Evolutionary conservation across 2,888 invertebrate genomes (phyloP).

Genomic region (Dynastes tityus): DNA sequence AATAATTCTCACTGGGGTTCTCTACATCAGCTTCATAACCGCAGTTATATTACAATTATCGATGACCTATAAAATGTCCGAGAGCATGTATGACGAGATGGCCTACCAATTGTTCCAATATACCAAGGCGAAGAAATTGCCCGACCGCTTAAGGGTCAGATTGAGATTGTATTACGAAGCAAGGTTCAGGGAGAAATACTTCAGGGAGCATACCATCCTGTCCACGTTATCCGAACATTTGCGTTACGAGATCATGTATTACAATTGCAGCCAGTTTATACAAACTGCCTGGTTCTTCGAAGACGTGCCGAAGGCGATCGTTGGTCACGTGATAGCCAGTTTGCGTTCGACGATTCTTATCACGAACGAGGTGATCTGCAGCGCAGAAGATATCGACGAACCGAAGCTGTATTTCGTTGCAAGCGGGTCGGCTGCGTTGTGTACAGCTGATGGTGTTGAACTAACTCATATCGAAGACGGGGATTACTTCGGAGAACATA

Average conservation of each 20-base stretch:
- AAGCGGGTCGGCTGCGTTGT: slow-evolving; percentile 33
- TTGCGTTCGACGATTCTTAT: slow-evolving; percentile 28
- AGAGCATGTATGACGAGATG: slow-evolving; percentile 41
- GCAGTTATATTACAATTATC: slow-evolving; percentile 40
- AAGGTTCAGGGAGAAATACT: slow-evolving; percentile 38
- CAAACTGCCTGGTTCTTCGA: slow-evolving; percentile 45
- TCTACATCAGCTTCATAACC: slow-evolving; percentile 39
- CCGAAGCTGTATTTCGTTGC: slow-evolving; percentile 39
- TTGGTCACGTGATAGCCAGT: slow-evolving; percentile 40
- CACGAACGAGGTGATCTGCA: slow-evolving; percentile 40
- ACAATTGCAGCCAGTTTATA: slow-evolving; percentile 29
- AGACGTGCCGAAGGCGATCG: slow-evolving; percentile 26
- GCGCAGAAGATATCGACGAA: slow-evolving; percentile 11
- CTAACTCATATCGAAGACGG: slow-evolving; percentile 43
- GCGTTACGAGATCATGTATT: slow-evolving; percentile 36
- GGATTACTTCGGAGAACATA: slow-evolving; percentile 46
- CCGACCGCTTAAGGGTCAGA: slow-evolving; percentile 18
- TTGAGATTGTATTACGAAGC: slow-evolving; percentile 32
- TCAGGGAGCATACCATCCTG: slow-evolving; percentile 32
- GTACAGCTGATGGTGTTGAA: slow-evolving; percentile 25
- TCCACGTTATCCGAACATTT: slow-evolving; percentile 44
- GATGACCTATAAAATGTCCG: slow-evolving; percentile 38
- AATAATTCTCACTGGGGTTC: slow-evolving; percentile 29
- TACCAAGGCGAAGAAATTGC: slow-evolving; percentile 40
- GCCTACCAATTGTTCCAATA: slow-evolving; percentile 31